Percentiles rank a stretch among this genome's conserved stretches.
Evolutionary conservation across 2,797 vertebrate species (phyloP).

Genomic region (Darevskia mixta): DNA sequence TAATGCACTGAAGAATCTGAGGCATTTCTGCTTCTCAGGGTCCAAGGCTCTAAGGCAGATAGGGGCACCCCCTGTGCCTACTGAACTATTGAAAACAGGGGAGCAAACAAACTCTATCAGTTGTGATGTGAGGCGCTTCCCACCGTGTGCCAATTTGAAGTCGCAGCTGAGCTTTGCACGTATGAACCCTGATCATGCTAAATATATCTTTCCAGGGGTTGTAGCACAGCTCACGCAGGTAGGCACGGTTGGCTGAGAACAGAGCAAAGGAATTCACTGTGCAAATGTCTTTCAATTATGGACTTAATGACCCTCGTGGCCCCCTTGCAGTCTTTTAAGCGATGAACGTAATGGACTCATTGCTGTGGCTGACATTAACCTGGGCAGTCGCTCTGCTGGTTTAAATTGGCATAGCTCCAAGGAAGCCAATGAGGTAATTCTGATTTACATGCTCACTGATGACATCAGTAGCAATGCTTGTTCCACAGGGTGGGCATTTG

Average conservation of each 20-base stretch:
- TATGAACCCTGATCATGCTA: conserved; percentile 1
- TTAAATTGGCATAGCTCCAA: conserved; percentile 31
- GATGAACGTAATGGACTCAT: conserved; percentile 22
- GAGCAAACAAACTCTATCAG: rapidly evolving
- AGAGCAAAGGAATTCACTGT: conserved; percentile 23
- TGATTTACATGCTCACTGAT: conserved; percentile 4
- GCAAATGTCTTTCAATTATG: conserved; percentile 44
- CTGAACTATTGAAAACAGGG: conserved; percentile 14
- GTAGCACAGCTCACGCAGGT: not conserved
- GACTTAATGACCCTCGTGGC: conserved; percentile 25
- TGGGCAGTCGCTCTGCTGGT: conserved; percentile 23
- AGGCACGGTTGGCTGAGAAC: not conserved
- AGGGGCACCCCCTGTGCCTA: not conserved
- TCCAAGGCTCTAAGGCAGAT: not conserved
- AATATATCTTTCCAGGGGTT: conserved; percentile 12
- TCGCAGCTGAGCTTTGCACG: not conserved
- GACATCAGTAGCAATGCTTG: not conserved
- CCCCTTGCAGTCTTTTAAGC: conserved; percentile 11
- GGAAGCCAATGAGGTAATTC: conserved; percentile 27
- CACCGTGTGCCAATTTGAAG: not conserved
- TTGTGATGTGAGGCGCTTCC: not conserved
- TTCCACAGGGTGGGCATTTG: not conserved
- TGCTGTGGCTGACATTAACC: conserved; percentile 17
- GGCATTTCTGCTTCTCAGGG: not conserved
- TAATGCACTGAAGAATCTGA: not conserved